A percentile compares a stretch with the other conserved stretches of the same genome.
Evolutionary conservation across 1,140 invertebrate genomes (phyloP).

Genomic region (Atopsyche davidsoni): DNA sequence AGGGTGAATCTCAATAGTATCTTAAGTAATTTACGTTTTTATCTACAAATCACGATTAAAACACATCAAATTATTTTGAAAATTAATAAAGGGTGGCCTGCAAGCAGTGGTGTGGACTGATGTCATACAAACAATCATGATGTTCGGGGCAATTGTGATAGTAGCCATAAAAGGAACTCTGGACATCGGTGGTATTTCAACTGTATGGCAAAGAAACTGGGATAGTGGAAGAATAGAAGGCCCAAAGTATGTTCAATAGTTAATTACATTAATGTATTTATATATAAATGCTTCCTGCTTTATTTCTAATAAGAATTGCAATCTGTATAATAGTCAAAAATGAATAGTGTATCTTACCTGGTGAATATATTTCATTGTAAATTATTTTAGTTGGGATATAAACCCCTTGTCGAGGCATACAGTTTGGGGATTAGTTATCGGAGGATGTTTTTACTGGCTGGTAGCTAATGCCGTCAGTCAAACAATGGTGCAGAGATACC

Average conservation of each 20-base stretch:
- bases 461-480: conserved; percentile 79
- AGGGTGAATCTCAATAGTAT: no score
- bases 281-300: neutral
- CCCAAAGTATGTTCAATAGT: conserved; percentile 56
- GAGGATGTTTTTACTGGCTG: conserved; percentile 77
- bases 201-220: conserved; percentile 63
- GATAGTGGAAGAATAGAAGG: conserved; percentile 68
- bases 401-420: conserved; percentile 68
- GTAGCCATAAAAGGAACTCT: conserved; percentile 73
- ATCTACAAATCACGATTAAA: no score
- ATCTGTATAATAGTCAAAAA: neutral
- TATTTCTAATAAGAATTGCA: conserved; percentile 3
- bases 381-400: conserved; percentile 53
- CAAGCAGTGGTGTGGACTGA: conserved; percentile 94
- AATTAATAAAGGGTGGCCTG: conserved; percentile 90
- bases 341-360: conserved; percentile 8
- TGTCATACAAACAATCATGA: conserved; percentile 78
- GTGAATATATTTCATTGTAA: conserved; percentile 10
- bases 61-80: no score
- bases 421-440: conserved; percentile 67
- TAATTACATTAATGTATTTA: neutral
- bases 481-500: conserved; percentile 71
- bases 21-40: no score
- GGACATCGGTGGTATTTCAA: conserved; percentile 67
- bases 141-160: conserved; percentile 76